These are phyloP conservation scores for Psephotus haematonotus DNA, from an alignment of 2,113 vertebrate species.

Conservation along the genomic window DNA sequence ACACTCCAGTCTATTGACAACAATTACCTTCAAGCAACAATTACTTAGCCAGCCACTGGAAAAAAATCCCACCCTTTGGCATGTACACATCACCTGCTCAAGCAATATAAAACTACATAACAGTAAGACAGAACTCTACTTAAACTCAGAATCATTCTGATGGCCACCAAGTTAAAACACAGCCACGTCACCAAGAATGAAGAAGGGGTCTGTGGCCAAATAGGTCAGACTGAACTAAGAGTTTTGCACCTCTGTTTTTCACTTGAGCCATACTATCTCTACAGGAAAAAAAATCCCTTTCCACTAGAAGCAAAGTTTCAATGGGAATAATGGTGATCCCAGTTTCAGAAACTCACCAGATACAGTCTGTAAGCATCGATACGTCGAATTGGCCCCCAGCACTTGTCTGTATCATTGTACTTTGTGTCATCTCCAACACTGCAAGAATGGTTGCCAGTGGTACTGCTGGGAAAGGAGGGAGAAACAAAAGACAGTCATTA, in stretches of 20 bases:
- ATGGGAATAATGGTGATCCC: background rate
- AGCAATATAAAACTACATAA: background rate
- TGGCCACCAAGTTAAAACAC: background rate
- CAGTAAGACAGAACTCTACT: background rate
- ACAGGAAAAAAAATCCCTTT: background rate
- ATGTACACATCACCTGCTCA: background rate
- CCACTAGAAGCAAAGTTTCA: background rate
- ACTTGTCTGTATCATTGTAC: slow-evolving; percentile 90
- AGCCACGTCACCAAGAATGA: fast-evolving
- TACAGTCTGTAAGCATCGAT: slow-evolving; percentile 94
- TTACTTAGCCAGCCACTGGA: background rate
- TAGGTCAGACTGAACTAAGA: background rate
- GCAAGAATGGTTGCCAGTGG: slow-evolving; percentile 86
- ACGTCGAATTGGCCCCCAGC: slow-evolving; percentile 90
- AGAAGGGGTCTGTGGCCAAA: background rate
- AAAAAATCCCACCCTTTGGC: background rate
- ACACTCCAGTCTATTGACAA: background rate
- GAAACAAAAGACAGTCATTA: slow-evolving; percentile 44
- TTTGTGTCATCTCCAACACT: slow-evolving; percentile 80
- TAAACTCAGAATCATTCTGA: background rate
- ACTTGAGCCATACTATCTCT: background rate
- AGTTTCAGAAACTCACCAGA: slow-evolving; percentile 82
- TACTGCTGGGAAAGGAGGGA: slow-evolving; percentile 57
- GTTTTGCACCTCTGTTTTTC: background rate
- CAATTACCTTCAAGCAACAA: background rate